These are phyloP conservation scores for Brachycybe producta DNA, from an alignment of 2,888 invertebrate species.

Conservation along the genomic window DNA sequence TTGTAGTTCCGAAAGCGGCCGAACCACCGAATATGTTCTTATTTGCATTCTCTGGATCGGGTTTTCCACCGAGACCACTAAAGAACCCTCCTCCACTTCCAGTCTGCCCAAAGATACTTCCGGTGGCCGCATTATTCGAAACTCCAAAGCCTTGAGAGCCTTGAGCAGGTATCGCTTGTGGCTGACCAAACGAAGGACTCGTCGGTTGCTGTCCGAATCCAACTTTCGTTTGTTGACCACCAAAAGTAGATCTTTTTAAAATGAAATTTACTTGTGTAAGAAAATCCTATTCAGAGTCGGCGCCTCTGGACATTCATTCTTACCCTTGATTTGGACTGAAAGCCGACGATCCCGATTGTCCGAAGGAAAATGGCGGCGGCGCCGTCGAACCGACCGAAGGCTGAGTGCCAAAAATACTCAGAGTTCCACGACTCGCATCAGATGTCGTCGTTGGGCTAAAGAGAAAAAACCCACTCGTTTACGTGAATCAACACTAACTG, in stretches of 20 bases:
- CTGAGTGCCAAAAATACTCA: conserved; percentile 1
- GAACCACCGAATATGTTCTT: conserved; percentile 33
- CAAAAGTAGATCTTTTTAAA: conserved; percentile 2
- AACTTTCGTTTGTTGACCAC: no score
- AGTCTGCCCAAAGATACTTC: conserved; percentile 3
- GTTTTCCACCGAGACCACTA: conserved; percentile 31
- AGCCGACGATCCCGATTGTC: background rate
- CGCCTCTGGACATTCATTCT: background rate
- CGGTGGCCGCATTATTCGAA: background rate
- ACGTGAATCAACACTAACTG: no score
- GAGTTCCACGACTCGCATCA: no score
- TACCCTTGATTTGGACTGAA: no score
- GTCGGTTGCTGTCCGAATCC: no score
- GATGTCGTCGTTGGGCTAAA: no score
- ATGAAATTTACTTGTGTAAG: background rate
- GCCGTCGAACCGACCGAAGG: no score
- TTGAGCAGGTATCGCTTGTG: background rate
- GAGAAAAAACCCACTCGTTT: no score
- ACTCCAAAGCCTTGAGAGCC: background rate
- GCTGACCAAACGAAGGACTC: conserved; percentile 17
- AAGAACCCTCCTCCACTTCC: conserved; percentile 24
- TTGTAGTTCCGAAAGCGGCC: conserved; percentile 9
- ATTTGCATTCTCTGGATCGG: conserved; percentile 33
- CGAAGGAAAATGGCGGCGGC: background rate
- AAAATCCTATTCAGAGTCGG: background rate